Percentiles rank a stretch among this genome's conserved stretches.
phyloP scores from a whole-genome alignment of 2,888 invertebrate species.

The Baccha elongata region DNA sequence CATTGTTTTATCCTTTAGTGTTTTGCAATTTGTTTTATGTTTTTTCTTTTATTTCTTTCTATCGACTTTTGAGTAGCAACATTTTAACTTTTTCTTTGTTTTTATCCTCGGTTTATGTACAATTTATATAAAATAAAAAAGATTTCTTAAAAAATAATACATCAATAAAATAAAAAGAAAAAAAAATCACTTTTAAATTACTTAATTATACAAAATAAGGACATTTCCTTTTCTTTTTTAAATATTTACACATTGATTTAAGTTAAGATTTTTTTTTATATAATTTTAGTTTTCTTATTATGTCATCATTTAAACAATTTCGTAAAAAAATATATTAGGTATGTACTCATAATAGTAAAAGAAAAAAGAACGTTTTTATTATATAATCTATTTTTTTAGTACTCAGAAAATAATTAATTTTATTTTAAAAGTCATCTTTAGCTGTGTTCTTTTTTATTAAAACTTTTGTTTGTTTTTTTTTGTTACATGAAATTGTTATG shows the following conservation, averaged over 20 bases:
- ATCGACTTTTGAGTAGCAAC: conserved; percentile 57
- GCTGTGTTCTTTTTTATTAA: conserved; percentile 18
- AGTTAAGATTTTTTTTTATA: conserved; percentile 12
- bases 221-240: conserved; percentile 49
- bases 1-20: conserved; percentile 25
- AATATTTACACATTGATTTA: conserved; percentile 62
- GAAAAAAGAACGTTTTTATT: conserved; percentile 39
- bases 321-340: conserved; percentile 74
- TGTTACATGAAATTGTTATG: conserved; percentile 55
- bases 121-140: conserved; percentile 46
- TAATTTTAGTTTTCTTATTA: conserved; percentile 27
- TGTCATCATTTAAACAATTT: conserved; percentile 52
- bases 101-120: conserved; percentile 55
- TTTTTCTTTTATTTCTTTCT: conserved; percentile 11
- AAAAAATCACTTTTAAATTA: conserved; percentile 49
- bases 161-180: conserved; percentile 36
- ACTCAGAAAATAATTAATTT: conserved; percentile 25
- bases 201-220: conserved; percentile 63
- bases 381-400: background rate
- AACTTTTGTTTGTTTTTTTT: conserved; percentile 24
- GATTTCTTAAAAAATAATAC: conserved; percentile 46
- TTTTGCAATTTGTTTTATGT: conserved; percentile 4
- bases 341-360: conserved; percentile 67
- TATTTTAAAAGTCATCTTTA: conserved; percentile 22
- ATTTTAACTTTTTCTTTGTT: conserved; percentile 39